Percentiles rank a stretch among this genome's conserved stretches.
phyloP scores from a whole-genome alignment of 2,888 invertebrate genomes.

The Synanthedon formicaeformis region DNA sequence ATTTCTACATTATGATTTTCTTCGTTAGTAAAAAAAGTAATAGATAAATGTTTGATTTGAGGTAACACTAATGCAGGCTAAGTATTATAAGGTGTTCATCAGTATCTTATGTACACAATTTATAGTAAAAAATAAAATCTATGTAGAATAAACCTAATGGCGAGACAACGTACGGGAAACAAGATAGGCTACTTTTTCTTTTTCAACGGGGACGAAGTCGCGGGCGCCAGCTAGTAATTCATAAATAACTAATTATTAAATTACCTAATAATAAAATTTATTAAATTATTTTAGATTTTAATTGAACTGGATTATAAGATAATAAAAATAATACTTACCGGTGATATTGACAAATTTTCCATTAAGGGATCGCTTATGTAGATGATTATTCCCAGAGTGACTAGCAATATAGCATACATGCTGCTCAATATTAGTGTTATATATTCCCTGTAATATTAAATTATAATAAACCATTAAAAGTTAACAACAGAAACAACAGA shows the following conservation, averaged over 20 bases:
- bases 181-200: too few relatives aligned
- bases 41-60: not conserved
- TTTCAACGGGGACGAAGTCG: too few relatives aligned
- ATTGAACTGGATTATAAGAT: not conserved
- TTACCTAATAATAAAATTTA: too few relatives aligned
- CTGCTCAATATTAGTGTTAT: constrained; percentile 73
- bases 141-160: constrained; percentile 1
- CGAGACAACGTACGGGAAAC: too few relatives aligned
- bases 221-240: not conserved
- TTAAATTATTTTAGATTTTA: too few relatives aligned
- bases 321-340: constrained; percentile 46
- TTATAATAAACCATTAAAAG: not conserved
- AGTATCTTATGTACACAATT: too few relatives aligned
- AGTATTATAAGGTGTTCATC: not conserved
- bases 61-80: not conserved
- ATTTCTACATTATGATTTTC: too few relatives aligned
- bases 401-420: constrained; percentile 76
- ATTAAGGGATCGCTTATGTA: constrained; percentile 73
- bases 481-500: too few relatives aligned
- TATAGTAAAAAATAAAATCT: not conserved
- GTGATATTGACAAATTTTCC: constrained; percentile 45
- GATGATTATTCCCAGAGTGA: constrained; percentile 75
- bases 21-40: not conserved
- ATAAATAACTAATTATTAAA: too few relatives aligned
- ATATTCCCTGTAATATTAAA: constrained; percentile 62